Evolutionary conservation across 2,797 vertebrate genomes (phyloP), one percentile per base, ranked within the genome.

Genomic region (Enteromius viviparus): DNA sequence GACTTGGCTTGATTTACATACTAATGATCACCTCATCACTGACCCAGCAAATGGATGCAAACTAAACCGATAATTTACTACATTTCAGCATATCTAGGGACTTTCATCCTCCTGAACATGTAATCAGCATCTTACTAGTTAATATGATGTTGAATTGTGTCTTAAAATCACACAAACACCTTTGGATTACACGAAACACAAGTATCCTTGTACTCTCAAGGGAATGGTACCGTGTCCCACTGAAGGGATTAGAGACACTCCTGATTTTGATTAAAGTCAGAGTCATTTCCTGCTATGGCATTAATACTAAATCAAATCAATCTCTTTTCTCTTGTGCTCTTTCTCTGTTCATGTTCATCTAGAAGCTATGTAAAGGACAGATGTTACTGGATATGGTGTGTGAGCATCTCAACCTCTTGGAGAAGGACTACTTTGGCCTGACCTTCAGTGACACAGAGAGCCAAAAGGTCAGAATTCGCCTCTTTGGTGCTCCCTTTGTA

Each of bases 371-470:
- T 90, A 96, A 95, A 84, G 97, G 97, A 85, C 98, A 99, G 91
- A 92, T 96, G 66, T 95, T 99, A 83, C 95, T 99, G 79, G 97
- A 99, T 90, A 91, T 96, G 94, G 97, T 99, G 87, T 99, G 98
- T 17, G 97, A 96, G 87, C 97, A 99, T 93, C 96, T 99, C 91
- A 99, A 99, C 91, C 96, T 99, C 84, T 94, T 99, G 93, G 98
- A 99, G 93, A 98, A 98, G 86, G 98, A 99, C 92, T 99, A 99
- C 94, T 99, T 98, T 6, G 97, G 98, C 84, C 93, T 99, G 88
- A 96, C 93, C 65, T 99, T 97, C 93, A 96, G 96, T 23, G 98
- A 99, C 84, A 93, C 96, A 0, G 98, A 99, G 92, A 97, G 94
- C 89, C 92, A 97, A 92, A 99, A 99, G 97, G 98, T 99, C 89